phyloP scores from a whole-genome alignment of 2,113 vertebrate species.

The Thamnaconus septentrionalis region DNA sequence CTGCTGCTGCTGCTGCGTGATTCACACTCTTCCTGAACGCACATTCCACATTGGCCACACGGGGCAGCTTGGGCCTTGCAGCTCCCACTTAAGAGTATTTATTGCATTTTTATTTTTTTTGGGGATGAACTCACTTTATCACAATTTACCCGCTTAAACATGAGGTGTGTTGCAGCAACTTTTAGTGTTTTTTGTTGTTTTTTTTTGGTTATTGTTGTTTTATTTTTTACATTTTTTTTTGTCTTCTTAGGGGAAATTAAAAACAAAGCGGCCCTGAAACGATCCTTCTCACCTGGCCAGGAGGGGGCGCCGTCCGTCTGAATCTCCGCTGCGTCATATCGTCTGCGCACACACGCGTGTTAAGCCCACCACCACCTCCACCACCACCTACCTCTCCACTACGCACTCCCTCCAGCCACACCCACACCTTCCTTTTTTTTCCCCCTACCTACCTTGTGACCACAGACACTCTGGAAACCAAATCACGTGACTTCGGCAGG shows the following conservation, averaged over 20 bases:
- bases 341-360: conserved; percentile 63
- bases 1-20: conserved; percentile 23
- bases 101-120: conserved; percentile 61
- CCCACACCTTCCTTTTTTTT: conserved; percentile 16
- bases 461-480: conserved; percentile 63
- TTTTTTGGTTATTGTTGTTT: not conserved
- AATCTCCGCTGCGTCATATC: conserved; percentile 55
- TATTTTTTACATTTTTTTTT: too few relatives aligned
- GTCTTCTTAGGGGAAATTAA: not conserved
- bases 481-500: conserved; percentile 29
- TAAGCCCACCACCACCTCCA: conserved; percentile 74
- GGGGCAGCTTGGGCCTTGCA: conserved; percentile 55
- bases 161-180: conserved; percentile 33
- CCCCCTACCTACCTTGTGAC: conserved; percentile 41
- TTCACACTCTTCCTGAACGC: conserved; percentile 56
- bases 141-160: conserved; percentile 35
- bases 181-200: conserved; percentile 9
- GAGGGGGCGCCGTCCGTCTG: conserved; percentile 9
- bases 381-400: conserved; percentile 73
- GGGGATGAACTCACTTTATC: conserved; percentile 61
- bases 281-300: too few relatives aligned
- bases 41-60: conserved; percentile 54
- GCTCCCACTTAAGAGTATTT: conserved; percentile 53
- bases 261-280: conserved; percentile 8
- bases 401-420: conserved; percentile 57